phyloP scores from a whole-genome alignment of 64 coral and sea anemone species.

The Astreopora myriophthalma region DNA sequence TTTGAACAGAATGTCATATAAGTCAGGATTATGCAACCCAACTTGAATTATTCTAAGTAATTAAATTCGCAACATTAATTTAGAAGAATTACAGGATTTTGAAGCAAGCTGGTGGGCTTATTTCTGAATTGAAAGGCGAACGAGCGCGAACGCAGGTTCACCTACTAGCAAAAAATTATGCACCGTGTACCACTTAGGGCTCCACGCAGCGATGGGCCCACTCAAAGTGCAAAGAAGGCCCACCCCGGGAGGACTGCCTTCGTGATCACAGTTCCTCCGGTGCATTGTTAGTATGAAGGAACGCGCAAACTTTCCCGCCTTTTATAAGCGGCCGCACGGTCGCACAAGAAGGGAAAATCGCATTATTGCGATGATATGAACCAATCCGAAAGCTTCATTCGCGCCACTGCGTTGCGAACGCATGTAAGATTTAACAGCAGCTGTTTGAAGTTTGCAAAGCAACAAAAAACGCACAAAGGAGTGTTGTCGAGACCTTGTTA shows the following conservation, averaged over 20 bases:
- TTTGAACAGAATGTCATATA: no score
- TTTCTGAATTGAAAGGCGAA: conserved; percentile 3
- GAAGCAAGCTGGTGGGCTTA: background rate
- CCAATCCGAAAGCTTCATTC: conserved; percentile 53
- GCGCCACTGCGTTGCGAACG: background rate
- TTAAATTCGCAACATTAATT: no score
- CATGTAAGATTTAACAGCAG: background rate
- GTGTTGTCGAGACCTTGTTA: conserved; percentile 9
- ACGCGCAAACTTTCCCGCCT: conserved; percentile 29
- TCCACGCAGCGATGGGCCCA: conserved; percentile 70
- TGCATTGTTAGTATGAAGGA: conserved; percentile 95
- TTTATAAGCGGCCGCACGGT: conserved; percentile 57
- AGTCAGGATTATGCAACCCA: no score
- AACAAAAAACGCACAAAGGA: background rate
- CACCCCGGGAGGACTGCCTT: conserved; percentile 84
- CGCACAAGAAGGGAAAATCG: conserved; percentile 26
- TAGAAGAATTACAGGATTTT: no score
- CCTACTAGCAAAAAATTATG: conserved; percentile 39
- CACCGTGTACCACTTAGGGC: conserved; percentile 65
- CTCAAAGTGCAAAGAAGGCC: conserved; percentile 65
- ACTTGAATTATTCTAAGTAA: no score
- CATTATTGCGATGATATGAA: conserved; percentile 13
- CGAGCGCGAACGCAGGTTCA: conserved; percentile 52
- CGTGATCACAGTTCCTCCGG: conserved; percentile 93
- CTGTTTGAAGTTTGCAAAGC: background rate